These are phyloP conservation scores for Mus spicilegus DNA, from an alignment of 2,113 vertebrate genomes.

Conservation along the genomic window DNA sequence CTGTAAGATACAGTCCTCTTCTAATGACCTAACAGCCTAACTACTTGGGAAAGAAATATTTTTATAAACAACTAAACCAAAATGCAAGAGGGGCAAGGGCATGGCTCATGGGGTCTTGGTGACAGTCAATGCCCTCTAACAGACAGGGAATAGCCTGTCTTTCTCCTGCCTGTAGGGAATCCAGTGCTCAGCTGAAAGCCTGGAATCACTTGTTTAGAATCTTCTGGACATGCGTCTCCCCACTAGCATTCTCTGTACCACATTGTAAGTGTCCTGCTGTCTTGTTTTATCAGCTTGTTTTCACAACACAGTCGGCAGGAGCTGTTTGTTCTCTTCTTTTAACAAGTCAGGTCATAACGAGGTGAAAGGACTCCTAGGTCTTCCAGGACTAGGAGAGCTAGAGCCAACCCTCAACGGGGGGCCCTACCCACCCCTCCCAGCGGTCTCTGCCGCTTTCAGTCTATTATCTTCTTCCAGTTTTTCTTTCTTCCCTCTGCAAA, in stretches of 20 bases:
- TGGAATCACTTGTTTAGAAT: neutral
- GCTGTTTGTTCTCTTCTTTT: neutral
- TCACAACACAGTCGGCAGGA: neutral
- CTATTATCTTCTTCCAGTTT: neutral
- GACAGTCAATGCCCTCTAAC: neutral
- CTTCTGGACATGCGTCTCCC: neutral
- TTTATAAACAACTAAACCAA: neutral
- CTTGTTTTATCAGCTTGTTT: constrained; percentile 48
- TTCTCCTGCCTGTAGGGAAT: neutral
- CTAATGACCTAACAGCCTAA: neutral
- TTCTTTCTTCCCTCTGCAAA: neutral
- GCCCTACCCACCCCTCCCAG: neutral
- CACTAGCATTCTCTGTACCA: neutral
- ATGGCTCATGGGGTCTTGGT: too few species aligned
- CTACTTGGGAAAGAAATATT: neutral
- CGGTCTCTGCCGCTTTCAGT: neutral
- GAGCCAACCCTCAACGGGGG: neutral
- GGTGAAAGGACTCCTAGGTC: neutral
- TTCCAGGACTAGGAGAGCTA: neutral
- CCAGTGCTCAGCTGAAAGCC: neutral
- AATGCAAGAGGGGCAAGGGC: too few species aligned
- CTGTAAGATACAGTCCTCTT: neutral
- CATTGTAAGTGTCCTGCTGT: constrained; percentile 33
- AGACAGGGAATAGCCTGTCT: neutral
- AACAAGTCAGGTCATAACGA: neutral